Evolutionary conservation across 2,113 vertebrate species (phyloP), one percentile per base, ranked within the genome.

Genomic region (Vulpes lagopus): DNA sequence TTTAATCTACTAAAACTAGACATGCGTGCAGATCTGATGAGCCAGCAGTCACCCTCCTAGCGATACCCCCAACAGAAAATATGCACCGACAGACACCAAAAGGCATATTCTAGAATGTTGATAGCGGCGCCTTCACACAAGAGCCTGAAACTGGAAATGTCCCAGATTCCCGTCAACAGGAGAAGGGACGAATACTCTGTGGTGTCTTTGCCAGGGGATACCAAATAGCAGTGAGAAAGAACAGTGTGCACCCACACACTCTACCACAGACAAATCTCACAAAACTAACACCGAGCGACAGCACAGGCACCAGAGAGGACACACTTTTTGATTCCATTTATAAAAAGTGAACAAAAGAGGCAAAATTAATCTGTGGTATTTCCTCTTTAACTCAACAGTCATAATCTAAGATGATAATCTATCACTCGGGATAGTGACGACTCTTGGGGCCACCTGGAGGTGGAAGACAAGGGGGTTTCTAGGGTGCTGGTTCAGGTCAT

Each of bases 211-310:
- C 35, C 4, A 5, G 9, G 30, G 91, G 22, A 43, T 1, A n/a
- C 15, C 0, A 1, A 0, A 23, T 11, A 81, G 55, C 55, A 16
- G 38, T 5, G 12, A 16, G 65, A 55, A 11, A 7, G 5, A 62
- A 32, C 14, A 0, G 23, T 1, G 16, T 0, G 7, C 67, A 15
- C 38, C 85, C 22, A 8, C 43, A 8, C 0, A 17, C n/a, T 9
- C 14, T 0, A 6, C 59, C 5, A 2, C 1, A n/a, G 10, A 19
- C 1, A 10, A 32, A 9, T 9, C 30, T 35, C 38, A 22, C 55
- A 51, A 8, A 32, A 19, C 25, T 69, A 11, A 38, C 4, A 60
- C 4, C 1, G 7, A 76, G 38, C 32, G 2, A 30, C 22, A 53
- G 32, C 22, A 23, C 22, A 12, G 53, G 15, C 20, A 11, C 30